Base-by-base conservation (phyloP, 2,113 vertebrate genomes). In the Lepidothrix coronata region DNA sequence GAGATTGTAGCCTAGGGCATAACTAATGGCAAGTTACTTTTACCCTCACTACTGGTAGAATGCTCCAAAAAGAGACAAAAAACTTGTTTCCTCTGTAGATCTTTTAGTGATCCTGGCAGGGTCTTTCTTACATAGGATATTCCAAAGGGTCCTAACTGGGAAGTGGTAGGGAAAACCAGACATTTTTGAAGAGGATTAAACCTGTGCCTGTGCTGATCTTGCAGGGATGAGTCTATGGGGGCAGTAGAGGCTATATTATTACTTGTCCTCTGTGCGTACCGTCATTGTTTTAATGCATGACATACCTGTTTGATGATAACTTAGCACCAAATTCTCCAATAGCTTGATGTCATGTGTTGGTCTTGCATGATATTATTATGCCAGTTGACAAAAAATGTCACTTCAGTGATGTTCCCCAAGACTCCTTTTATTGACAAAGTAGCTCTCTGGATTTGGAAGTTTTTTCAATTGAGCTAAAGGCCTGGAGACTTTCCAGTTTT, bases 231-330 rank as follows among this genome's bases (percentile, higher is more conserved):
- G n/a, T 94, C 86, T 93, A 41, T 33, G 41, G 93, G 88, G 92
- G 92, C 92, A 94, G 95, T 91, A 92, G 76, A 95, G 75, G 92
- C 72, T 80, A 51, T 8, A 21, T 51, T 71, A 93, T 91, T 76
- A 8, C 52, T 85, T 89, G 61, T 17, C 48, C 62, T 54, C 57
- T 25, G 23, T 25, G 62, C 13, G 43, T 85, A 27, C 49, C 52
- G 14, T 43, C n/a, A 7, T 41, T 51, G 48, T 63, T 88, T 63
- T 61, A 65, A 37, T 12, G 43, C 24, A 28, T 16, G 44, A 71
- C 76, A 44, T 19, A 5, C 52, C 79, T 77, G 41, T 22, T 79
- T 0, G 0, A 87, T 41, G 91, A 46, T 31, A 82, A 82, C 55
- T 63, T 59, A 78, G 70, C 77, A 95, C 37, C 48, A 51, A 62